Base-by-base conservation (phyloP, 1,140 invertebrate genomes). In the Zaprionus davidi region DNA sequence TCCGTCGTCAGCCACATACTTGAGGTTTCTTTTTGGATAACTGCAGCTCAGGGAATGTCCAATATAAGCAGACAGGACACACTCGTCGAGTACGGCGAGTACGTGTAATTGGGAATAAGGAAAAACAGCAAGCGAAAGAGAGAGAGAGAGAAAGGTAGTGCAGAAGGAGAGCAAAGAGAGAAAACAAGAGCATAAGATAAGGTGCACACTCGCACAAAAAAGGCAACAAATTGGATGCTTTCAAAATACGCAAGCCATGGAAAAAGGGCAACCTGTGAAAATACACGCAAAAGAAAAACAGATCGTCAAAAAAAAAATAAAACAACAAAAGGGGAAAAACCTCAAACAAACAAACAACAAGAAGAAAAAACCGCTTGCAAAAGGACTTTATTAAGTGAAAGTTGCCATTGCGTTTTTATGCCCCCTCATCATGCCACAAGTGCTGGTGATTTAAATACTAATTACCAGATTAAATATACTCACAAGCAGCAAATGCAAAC, bases 31-130 rank as follows among this genome's bases (percentile, higher is more conserved):
- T 36, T 46, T 41, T 17, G 56, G 59, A 56, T 28, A 22, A 51
- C 17, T 51, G 59, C 24, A 41, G 59, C 49, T 46, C 41, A 46
- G 65, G 58, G 51, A 55, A 38, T 64, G 63, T 64, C 81, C 81
- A 79, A 72, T 68, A 70, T 68, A 83, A 79, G 73, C 73, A 74
- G 55, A 65, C 66, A 58, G 53, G 55, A 71, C 67, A 63, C 34
- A 41, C 41, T 12, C 34, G 5, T 7, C 67, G n/a, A 53, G 36
- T 26, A 36, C 64, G 58, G 15, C 5, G 5, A 46, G n/a, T 44
- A 70, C 69, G 71, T 71, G 76, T 66, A 75, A 71, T 69, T 64
- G 64, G 62, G 26, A 76, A 57, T 51, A 80, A 66, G 44, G 36
- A 26, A 60, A 60, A 66, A 41, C 15, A 24, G 20, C 22, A 1